Evolutionary conservation across 64 coral and sea anemone genomes (phyloP).

Genomic region (Montipora sp.): DNA sequence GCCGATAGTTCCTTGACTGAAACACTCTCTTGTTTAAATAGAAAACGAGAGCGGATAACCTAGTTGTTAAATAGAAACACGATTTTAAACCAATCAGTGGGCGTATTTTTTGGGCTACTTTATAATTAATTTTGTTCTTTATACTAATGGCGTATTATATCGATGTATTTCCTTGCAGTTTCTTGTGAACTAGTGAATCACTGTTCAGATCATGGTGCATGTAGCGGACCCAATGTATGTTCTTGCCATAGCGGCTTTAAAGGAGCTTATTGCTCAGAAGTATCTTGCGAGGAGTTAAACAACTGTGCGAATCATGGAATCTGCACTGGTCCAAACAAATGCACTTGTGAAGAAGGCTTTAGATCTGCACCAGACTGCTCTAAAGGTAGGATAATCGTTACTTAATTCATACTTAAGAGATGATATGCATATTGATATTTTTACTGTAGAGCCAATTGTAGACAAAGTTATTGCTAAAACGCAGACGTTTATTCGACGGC

Average conservation of each 20-base stretch:
- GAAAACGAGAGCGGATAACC: no score
- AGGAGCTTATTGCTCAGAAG: slow-evolving; percentile 70
- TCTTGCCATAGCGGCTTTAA: slow-evolving; percentile 61
- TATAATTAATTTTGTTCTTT: no score
- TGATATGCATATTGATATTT: not conserved
- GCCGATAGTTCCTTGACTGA: no score
- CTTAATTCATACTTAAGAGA: not conserved
- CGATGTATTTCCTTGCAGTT: slow-evolving; percentile 6
- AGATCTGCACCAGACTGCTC: slow-evolving; percentile 57
- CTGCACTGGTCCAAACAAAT: slow-evolving; percentile 62
- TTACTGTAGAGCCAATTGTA: not conserved
- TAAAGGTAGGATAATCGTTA: slow-evolving; percentile 37
- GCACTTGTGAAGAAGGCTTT: slow-evolving; percentile 56
- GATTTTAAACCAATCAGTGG: no score
- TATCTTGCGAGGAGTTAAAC: slow-evolving; percentile 58
- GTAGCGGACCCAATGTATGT: slow-evolving; percentile 60
- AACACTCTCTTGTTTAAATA: no score
- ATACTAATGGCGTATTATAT: not conserved
- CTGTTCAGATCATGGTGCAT: slow-evolving; percentile 64
- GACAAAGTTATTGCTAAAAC: not conserved
- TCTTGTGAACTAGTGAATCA: slow-evolving; percentile 64
- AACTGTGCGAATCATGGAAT: slow-evolving; percentile 67
- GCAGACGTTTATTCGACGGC: no score
- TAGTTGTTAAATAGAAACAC: no score
- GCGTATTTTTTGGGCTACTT: no score